Evolutionary conservation across 2,113 vertebrate genomes (phyloP), one percentile per base, ranked within the genome.

Genomic region (Romanogobio albipinnatus): DNA sequence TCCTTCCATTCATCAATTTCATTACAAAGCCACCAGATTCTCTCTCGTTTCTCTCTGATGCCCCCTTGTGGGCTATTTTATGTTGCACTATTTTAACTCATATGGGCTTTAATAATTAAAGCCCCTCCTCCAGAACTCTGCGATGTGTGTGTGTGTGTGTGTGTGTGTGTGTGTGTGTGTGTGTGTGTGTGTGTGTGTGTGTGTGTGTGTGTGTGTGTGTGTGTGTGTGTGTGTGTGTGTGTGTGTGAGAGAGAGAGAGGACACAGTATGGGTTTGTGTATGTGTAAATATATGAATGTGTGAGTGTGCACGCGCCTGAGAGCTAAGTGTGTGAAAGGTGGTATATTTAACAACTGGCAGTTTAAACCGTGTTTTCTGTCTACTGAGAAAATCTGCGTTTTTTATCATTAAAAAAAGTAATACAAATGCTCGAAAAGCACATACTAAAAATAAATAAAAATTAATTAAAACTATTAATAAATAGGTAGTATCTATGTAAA

Each of bases 21-120:
- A 79, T 45, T 6, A 47, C 39, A 64, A 26, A 64, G 15, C 22
- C 61, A 51, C 15, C 45, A 5, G 59, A 22, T 62, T 14, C 47
- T 33, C 70, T 59, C 26, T 62, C 3, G 10, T 70, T 74, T 81
- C 62, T 71, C 51, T 87, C 64, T 85, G 45, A 29, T 87, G 83
- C 36, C 84, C 62, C 14, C 86, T 85, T 78, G 83, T 87, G 86
- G 86, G 19, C n/a, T 4, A 29, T 62, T 56, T 39, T 61, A 39
- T 76, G 49, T 53, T n/a, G 22, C 24, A 74, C 53, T n/a, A 1
- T 79, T 59, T 36, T 17, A 8, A 4, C 43, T 59, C 14, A 74
- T 47, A 5, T 73, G 58, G 47, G 13, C 36, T 62, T 22, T 77
- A 49, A 58, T 36, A 61, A 13, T 76, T 76, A 43, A 39, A 76